These are phyloP conservation scores for Xiphorhynchus erythropygius DNA, from an alignment of 2,797 vertebrate species.

Conservation along the genomic window DNA sequence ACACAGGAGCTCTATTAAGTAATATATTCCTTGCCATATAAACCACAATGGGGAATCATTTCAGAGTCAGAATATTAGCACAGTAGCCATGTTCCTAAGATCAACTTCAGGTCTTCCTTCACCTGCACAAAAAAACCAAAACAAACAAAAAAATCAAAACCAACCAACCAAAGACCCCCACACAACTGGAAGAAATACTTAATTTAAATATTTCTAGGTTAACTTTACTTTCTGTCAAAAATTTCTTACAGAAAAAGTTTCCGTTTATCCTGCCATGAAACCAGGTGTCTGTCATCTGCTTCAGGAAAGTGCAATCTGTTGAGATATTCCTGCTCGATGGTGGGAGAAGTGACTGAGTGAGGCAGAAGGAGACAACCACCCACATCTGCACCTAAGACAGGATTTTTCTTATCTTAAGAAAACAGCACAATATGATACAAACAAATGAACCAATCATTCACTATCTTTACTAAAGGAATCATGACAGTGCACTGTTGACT, in stretches of 20 bases:
- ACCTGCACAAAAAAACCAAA: no score
- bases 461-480: neutral
- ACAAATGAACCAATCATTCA: neutral
- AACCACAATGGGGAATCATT: neutral
- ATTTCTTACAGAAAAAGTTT: neutral
- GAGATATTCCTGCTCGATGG: neutral
- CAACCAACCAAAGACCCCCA: no score
- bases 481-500: neutral
- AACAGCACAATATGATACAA: neutral
- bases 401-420: neutral
- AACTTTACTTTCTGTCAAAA: neutral
- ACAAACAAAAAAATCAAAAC: neutral
- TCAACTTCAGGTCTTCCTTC: neutral
- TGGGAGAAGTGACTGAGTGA: neutral
- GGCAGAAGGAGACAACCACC: neutral
- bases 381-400: neutral
- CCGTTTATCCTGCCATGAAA: neutral
- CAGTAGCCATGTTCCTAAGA: fast-evolving
- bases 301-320: neutral
- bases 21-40: neutral
- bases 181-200: neutral
- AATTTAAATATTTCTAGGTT: neutral
- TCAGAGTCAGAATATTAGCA: neutral
- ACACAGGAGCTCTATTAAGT: neutral
- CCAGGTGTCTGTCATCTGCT: neutral